Percentiles rank a stretch among this genome's conserved stretches.
These are phyloP conservation scores for Macropus fuliginosus DNA, from an alignment of 2,797 vertebrate species.

Conservation along the genomic window DNA sequence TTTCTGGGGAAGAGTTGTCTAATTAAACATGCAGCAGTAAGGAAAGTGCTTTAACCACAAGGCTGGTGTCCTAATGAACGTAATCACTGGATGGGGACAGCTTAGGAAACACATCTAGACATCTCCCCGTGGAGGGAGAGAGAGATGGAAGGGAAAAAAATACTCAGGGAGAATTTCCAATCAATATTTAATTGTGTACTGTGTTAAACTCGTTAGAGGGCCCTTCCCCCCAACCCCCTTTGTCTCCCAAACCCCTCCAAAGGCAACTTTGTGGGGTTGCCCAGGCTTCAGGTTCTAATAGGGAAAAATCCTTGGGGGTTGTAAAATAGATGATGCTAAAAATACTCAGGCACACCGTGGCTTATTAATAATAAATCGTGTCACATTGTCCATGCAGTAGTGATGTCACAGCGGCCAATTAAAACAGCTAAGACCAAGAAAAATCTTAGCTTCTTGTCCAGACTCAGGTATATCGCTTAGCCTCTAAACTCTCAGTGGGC, in stretches of 20 bases:
- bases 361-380: conserved; percentile 23
- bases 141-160: conserved; percentile 78
- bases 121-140: conserved; percentile 79
- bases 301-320: conserved; percentile 17
- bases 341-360: conserved; percentile 1
- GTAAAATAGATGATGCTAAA: conserved; percentile 13
- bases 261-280: conserved; percentile 57
- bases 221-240: conserved; percentile 48
- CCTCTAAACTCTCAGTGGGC: not conserved
- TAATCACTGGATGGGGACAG: conserved; percentile 87
- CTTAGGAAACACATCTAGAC: conserved; percentile 85
- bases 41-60: conserved; percentile 86
- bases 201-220: conserved; percentile 78
- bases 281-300: conserved; percentile 29
- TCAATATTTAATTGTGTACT: conserved; percentile 87
- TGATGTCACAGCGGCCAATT: not conserved
- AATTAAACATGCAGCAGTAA: conserved; percentile 88
- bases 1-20: conserved; percentile 88
- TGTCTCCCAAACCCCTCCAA: conserved; percentile 61
- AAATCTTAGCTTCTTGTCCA: not conserved
- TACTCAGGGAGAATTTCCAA: conserved; percentile 84
- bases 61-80: conserved; percentile 88
- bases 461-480: not conserved
- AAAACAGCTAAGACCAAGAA: not conserved
- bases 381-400: not conserved